Base-by-base conservation (phyloP, 2,888 invertebrate species). In the Molorchus minor region DNA sequence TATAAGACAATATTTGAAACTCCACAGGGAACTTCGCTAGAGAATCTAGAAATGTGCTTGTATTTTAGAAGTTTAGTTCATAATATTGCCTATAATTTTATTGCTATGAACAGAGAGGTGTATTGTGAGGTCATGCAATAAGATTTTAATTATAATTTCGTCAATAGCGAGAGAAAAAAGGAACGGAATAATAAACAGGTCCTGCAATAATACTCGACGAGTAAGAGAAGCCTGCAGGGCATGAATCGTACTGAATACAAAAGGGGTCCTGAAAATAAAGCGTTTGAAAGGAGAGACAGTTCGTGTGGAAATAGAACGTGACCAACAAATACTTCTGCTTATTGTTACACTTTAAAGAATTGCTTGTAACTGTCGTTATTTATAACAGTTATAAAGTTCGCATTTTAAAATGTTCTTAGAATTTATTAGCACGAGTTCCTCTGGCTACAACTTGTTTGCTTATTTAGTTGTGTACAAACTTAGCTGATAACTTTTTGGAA, bases 261-360 rank as follows among this genome's bases (percentile, higher is more conserved):
- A 70, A 63, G 62, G 63, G 58, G 61, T 55, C 38, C 51, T 49
- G 51, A 58, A 58, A 68, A 68, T 68, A 67, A 64, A 65, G 63
- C 65, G 65, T 69, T 69, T 62, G 62, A 64, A 65, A 68, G 59
- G 62, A 67, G 65, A 63, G 65, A 64, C 70, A 69, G 67, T 69
- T 71, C 70, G 71, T 71, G 70, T 68, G 70, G 71, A 71, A 71
- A 68, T 46, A 53, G 64, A 62, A 71, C 71, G 71, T 71, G 71
- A 70, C 70, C 70, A 71, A 69, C 68, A 69, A 67, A 59, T 63
- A 56, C 62, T 55, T 46, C 58, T 43, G 61, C 63, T 66, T 67
- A 70, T 69, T 69, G 66, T 69, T 70, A 62, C 59, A 62, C 43
- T 60, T 57, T 59, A 58, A 64, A 65, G 67, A 69, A 68, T 65